Base-by-base conservation (phyloP, 2,888 invertebrate species). In the Malthinus flaveolus region DNA sequence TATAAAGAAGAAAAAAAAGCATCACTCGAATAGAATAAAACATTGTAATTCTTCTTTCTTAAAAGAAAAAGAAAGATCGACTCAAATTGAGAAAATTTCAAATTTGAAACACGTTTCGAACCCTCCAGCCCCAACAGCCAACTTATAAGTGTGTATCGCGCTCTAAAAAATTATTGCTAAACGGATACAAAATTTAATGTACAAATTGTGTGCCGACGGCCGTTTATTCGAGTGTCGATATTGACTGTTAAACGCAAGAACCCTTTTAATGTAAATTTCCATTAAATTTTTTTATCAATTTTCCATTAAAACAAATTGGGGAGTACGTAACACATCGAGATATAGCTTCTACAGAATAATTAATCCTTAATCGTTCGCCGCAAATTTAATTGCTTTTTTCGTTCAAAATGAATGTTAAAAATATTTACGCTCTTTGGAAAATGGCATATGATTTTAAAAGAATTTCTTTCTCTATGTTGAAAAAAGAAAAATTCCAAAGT, bases 211-310 rank as follows among this genome's bases (percentile, higher is more conserved):
- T 23, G 23, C 3, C 5, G 23, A 23, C 5, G 23, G 23, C 23
- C 23, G 5, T 23, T 23, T 23, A n/a, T n/a, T n/a, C n/a, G n/a
- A n/a, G n/a, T n/a, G 39, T 39, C 13, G 7, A 12, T 39, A 39
- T 39, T 5, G 23, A 23, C 23, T 23, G 5, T 23, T 23, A 23
- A 23, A 23, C n/a, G n/a, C 10, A 12, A 36, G 9, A 37, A 12
- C 23, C 15, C 13, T 15, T 15, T 15, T 12, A n/a, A 42, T 13
- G 10, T 42, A n/a, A 15, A 42, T 9, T 23, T 15, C 23, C 15
- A 42, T 42, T 42, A 15, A 42, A n/a, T n/a, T 42, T 42, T 42
- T 23, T 42, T 42, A 42, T 42, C 39, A 42, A 42, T 42, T 42
- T 42, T 23, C 39, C 10, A 42, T 42, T 42, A 42, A 15, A 23